Evolutionary conservation across 2,113 vertebrate species (phyloP).

Genomic region (Corvus hawaiiensis): DNA sequence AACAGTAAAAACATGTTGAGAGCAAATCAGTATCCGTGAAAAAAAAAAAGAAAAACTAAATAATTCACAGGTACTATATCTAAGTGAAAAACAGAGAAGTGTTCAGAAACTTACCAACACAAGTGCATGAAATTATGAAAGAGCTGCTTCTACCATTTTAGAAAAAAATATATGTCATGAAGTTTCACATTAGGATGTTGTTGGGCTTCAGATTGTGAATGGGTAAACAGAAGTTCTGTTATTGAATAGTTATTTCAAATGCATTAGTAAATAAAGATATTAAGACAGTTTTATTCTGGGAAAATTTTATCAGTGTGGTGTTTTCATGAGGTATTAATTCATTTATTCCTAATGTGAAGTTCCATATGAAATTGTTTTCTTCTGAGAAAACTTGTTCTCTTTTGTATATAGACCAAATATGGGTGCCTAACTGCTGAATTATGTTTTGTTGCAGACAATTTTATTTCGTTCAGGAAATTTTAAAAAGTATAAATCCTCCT

Average conservation of each 20-base stretch:
- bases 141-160: conserved; percentile 31
- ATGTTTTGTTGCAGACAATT: not conserved
- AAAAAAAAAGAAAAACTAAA: not conserved
- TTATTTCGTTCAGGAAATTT: not conserved
- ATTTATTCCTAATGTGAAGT: not conserved
- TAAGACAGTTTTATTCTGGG: not conserved
- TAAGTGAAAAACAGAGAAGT: conserved; percentile 9
- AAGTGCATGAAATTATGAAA: conserved; percentile 22
- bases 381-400: not conserved
- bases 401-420: not conserved
- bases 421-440: not conserved
- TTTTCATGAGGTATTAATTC: not conserved
- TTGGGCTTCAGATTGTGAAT: conserved; percentile 8
- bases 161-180: not conserved
- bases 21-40: not conserved
- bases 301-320: not conserved
- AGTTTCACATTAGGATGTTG: not conserved
- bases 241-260: not conserved
- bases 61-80: not conserved
- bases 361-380: not conserved
- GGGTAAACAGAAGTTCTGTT: not conserved
- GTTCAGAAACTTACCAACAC: not conserved
- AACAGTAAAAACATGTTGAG: conserved; percentile 16
- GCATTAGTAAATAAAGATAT: not conserved
- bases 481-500: not conserved